Evolutionary conservation across 2,797 vertebrate species (phyloP).

Genomic region (Ispidina picta): DNA sequence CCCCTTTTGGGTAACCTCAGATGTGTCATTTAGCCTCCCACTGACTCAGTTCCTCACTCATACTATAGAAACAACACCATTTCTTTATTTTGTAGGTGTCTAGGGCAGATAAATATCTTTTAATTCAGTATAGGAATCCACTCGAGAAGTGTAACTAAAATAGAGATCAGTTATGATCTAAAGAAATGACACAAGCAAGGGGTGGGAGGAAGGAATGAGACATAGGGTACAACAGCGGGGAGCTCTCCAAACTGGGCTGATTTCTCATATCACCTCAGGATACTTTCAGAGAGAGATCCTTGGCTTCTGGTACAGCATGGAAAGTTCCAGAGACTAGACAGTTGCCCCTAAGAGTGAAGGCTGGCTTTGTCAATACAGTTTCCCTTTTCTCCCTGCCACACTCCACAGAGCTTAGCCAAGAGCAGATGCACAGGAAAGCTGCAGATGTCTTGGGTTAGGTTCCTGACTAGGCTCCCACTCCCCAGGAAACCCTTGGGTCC

Average conservation of each 20-base stretch:
- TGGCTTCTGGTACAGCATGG: background rate
- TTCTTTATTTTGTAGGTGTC: conserved; percentile 6
- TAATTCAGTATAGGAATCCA: background rate
- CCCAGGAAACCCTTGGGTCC: background rate
- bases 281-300: background rate
- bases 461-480: background rate
- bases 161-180: background rate
- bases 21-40: conserved; percentile 28
- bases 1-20: conserved; percentile 32
- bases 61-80: background rate
- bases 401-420: background rate
- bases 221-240: accelerated
- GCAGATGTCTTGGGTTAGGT: background rate
- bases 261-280: background rate
- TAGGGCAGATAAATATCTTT: conserved; percentile 1
- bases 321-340: background rate
- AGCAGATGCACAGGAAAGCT: background rate
- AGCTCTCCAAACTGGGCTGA: background rate
- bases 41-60: conserved; percentile 55
- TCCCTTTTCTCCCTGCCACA: background rate
- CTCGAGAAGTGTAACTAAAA: background rate
- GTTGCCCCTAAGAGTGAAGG: background rate
- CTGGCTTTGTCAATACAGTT: background rate
- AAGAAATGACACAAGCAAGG: background rate
- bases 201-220: background rate